Conservation (phyloP, 2,888 invertebrate genomes). For the Platypus cylindrus region DNA sequence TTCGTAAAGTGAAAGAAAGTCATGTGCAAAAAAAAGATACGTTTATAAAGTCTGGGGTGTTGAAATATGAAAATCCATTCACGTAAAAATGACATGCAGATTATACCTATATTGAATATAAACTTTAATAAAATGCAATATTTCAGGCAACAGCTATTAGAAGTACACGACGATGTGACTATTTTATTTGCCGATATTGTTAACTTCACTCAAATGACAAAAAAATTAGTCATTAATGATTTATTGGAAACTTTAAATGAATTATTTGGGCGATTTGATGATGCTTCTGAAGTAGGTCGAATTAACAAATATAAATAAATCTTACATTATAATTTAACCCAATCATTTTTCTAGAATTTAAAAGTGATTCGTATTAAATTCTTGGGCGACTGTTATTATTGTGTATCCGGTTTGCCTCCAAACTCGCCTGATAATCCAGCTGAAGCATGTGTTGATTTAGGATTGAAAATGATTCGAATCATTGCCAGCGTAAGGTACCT, state of each 20-base stretch:
- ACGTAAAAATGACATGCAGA: slow-evolving; percentile 28
- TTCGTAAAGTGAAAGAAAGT: slow-evolving; percentile 45
- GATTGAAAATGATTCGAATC: slow-evolving; percentile 85
- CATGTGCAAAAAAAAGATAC: slow-evolving; percentile 28
- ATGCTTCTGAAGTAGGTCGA: slow-evolving; percentile 62
- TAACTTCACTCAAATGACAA: slow-evolving; percentile 81
- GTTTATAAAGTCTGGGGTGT: slow-evolving; percentile 13
- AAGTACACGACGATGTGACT: slow-evolving; percentile 77
- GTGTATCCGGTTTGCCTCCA: slow-evolving; percentile 73
- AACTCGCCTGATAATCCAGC: slow-evolving; percentile 65
- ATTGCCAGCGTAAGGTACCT: slow-evolving; percentile 65
- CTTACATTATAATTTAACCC: not conserved
- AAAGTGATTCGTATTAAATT: slow-evolving; percentile 81
- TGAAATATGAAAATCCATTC: slow-evolving; percentile 26
- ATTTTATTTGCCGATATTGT: slow-evolving; percentile 90
- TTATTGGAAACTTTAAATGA: slow-evolving; percentile 82
- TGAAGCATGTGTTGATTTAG: slow-evolving; percentile 79
- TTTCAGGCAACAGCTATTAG: slow-evolving; percentile 74
- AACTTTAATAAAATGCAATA: slow-evolving; percentile 2
- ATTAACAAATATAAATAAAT: not conserved
- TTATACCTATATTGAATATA: not conserved
- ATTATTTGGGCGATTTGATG: slow-evolving; percentile 83
- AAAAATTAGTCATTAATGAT: slow-evolving; percentile 58
- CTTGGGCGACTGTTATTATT: slow-evolving; percentile 89
- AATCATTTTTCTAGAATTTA: slow-evolving; percentile 41